These are phyloP conservation scores for Pomatostomus ruficeps DNA, from an alignment of 2,113 vertebrate genomes.

Conservation along the genomic window DNA sequence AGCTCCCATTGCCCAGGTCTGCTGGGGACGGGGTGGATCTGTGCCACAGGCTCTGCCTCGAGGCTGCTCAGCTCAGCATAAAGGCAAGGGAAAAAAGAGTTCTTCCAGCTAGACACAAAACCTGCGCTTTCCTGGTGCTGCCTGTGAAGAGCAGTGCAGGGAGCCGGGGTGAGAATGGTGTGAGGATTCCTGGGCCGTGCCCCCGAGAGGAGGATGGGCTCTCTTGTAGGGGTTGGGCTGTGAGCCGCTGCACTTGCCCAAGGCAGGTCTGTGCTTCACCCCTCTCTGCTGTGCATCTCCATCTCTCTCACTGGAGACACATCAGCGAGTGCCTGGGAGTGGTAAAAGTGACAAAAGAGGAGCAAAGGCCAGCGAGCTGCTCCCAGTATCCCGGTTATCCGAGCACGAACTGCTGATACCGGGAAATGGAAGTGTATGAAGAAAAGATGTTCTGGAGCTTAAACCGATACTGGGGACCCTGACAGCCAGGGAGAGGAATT, in stretches of 20 bases:
- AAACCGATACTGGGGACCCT: fast-evolving
- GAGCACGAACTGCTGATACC: not conserved
- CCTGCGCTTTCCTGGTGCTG: not conserved
- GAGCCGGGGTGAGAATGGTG: not conserved
- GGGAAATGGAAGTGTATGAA: not conserved
- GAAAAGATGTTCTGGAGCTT: not conserved
- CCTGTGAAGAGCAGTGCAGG: not conserved
- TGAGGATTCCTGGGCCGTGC: not conserved
- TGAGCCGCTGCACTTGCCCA: not conserved
- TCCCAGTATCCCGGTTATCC: not conserved
- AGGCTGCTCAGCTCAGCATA: not conserved
- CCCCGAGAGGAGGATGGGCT: not conserved
- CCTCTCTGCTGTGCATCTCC: not conserved
- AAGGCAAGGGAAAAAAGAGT: not conserved
- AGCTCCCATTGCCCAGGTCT: not conserved
- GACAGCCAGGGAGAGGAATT: not conserved
- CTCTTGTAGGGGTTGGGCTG: not conserved
- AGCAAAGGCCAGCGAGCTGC: not conserved
- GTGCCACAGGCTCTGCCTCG: not conserved
- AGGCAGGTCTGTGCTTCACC: fast-evolving
- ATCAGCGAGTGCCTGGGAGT: not conserved
- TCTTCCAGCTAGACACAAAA: not conserved
- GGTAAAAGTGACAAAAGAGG: not conserved
- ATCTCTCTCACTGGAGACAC: not conserved
- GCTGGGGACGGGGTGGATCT: not conserved